A percentile compares a stretch with the other conserved stretches of the same genome.
These are phyloP conservation scores for Fabriciana adippe DNA, from an alignment of 2,888 invertebrate genomes.

Conservation along the genomic window DNA sequence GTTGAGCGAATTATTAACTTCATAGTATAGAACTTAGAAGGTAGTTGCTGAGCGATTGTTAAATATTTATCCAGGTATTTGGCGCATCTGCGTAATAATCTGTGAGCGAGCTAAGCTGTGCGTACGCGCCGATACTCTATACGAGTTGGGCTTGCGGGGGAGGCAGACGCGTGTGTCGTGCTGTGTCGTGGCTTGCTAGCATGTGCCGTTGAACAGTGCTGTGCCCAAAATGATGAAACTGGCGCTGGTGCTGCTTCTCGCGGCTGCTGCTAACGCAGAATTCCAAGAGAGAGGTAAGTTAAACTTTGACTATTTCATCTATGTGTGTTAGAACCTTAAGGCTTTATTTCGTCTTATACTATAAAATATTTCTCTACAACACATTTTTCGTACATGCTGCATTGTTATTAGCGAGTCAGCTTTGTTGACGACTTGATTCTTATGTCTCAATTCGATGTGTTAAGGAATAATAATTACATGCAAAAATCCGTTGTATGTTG, in stretches of 20 bases:
- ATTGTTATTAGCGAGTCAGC: background rate
- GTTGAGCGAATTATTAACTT: background rate
- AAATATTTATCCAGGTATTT: background rate
- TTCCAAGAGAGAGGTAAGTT: constrained; percentile 71
- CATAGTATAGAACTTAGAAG: background rate
- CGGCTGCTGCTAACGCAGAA: constrained; percentile 54
- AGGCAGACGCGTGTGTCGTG: constrained; percentile 55
- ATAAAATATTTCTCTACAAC: background rate
- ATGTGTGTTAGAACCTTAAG: constrained; percentile 4
- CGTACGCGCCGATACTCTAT: constrained; percentile 53
- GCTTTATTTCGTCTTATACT: constrained; percentile 4
- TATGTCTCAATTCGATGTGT: constrained; percentile 13
- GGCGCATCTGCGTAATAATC: constrained; percentile 41
- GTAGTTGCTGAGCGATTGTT: no score
- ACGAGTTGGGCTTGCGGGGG: constrained; percentile 62
- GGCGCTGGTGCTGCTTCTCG: constrained; percentile 49
- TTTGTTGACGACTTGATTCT: constrained; percentile 8
- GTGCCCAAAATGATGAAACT: constrained; percentile 46
- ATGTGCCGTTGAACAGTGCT: constrained; percentile 53
- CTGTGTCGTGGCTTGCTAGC: constrained; percentile 47
- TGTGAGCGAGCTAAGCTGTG: constrained; percentile 48
- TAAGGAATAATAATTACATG: constrained; percentile 32
- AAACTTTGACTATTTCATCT: constrained; percentile 22
- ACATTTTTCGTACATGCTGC: background rate
- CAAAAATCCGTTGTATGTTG: constrained; percentile 31